Evolutionary conservation across 2,797 vertebrate genomes (phyloP).

Genomic region (Simalia tracyae): DNA sequence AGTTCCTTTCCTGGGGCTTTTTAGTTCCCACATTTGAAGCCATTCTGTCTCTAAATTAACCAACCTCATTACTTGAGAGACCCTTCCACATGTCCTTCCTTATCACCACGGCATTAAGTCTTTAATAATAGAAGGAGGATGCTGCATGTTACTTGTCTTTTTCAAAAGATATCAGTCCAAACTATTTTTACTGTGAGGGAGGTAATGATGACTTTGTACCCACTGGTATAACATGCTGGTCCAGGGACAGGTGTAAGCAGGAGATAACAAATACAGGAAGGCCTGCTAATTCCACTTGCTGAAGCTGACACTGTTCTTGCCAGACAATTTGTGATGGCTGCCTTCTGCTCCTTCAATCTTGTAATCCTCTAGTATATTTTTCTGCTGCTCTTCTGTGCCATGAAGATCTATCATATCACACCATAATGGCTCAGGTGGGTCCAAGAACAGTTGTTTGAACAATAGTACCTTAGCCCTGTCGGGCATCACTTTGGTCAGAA

Average conservation of each 20-base stretch:
- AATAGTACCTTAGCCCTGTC: slow-evolving; percentile 28
- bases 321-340: slow-evolving; percentile 27
- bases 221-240: neutral
- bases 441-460: slow-evolving; percentile 35
- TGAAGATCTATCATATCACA: slow-evolving; percentile 4
- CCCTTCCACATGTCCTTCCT: slow-evolving; percentile 6
- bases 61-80: neutral
- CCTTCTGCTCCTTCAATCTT: slow-evolving; percentile 16
- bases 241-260: neutral
- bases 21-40: neutral
- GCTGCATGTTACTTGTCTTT: neutral
- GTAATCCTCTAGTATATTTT: slow-evolving; percentile 35
- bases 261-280: slow-evolving; percentile 17
- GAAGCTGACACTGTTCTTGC: slow-evolving; percentile 30
- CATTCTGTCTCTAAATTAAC: slow-evolving; percentile 3
- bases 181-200: neutral
- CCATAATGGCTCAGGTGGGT: slow-evolving; percentile 42
- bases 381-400: slow-evolving; percentile 10
- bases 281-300: slow-evolving; percentile 21
- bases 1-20: neutral
- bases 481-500: slow-evolving; percentile 39
- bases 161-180: neutral
- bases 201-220: neutral
- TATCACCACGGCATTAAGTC: slow-evolving; percentile 13
- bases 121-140: neutral